These are phyloP conservation scores for Apodemus sylvaticus DNA, from an alignment of 2,113 vertebrate species.

Conservation along the genomic window DNA sequence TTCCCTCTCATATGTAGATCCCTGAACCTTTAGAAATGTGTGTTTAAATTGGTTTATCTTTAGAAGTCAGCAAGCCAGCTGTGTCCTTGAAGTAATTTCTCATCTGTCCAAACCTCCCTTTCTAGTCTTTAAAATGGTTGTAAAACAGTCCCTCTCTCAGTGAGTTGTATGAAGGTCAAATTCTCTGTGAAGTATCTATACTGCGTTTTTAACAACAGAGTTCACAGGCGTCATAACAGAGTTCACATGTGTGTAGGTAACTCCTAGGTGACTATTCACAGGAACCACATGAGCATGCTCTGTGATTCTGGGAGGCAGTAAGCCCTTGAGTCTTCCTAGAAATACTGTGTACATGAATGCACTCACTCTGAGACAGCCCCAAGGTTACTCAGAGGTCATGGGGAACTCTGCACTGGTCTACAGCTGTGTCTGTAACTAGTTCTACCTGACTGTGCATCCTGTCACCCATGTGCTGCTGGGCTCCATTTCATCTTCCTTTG, in stretches of 20 bases:
- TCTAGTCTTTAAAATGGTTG: not conserved
- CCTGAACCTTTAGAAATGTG: not conserved
- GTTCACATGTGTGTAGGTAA: not conserved
- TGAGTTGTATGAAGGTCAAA: not conserved
- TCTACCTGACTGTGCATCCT: not conserved
- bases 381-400: too few relatives aligned
- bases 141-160: fast-evolving
- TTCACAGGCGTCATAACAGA: not conserved
- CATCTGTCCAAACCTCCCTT: not conserved
- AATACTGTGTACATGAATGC: not conserved
- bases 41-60: not conserved
- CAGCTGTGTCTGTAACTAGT: fast-evolving
- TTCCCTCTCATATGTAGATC: not conserved
- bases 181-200: not conserved
- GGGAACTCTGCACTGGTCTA: not conserved
- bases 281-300: not conserved
- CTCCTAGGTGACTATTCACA: not conserved
- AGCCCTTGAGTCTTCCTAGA: too few relatives aligned
- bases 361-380: not conserved
- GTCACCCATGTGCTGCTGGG: not conserved
- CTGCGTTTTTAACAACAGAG: not conserved
- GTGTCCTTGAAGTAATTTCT: not conserved
- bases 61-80: not conserved
- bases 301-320: not conserved
- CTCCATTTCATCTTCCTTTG: not conserved